Evolutionary conservation across 1,140 invertebrate species (phyloP).

Genomic region (Brachionus paranguensis): DNA sequence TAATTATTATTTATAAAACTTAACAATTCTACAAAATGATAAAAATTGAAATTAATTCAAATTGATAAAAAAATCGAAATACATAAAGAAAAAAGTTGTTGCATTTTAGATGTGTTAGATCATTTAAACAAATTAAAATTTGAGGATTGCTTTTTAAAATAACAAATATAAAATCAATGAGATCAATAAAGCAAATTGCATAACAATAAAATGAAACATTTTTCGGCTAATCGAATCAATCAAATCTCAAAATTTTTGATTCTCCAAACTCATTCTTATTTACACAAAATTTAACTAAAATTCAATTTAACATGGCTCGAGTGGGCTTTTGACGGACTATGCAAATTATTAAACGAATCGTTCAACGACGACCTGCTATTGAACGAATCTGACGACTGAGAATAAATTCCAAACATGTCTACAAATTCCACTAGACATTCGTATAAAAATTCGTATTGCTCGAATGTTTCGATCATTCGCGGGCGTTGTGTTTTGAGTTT

Average conservation of each 20-base stretch:
- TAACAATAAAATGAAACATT: background rate
- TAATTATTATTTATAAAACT: background rate
- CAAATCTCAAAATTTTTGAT: constrained; percentile 13
- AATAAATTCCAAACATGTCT: constrained; percentile 22
- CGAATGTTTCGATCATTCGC: constrained; percentile 96
- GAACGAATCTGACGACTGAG: background rate
- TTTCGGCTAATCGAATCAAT: background rate
- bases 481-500: constrained; percentile 93
- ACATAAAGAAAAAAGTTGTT: background rate
- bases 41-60: background rate
- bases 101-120: background rate
- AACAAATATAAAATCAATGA: background rate
- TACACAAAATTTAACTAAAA: constrained; percentile 10
- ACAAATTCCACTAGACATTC: constrained; percentile 29
- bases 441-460: constrained; percentile 40
- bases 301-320: constrained; percentile 4
- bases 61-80: background rate
- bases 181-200: background rate
- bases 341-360: background rate
- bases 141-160: background rate
- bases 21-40: background rate
- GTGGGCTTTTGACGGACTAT: background rate
- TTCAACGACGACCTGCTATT: constrained; percentile 7
- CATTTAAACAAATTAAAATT: background rate
- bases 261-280: background rate